Base-by-base conservation (phyloP, 2,888 invertebrate species). In the Oscheius onirici region DNA sequence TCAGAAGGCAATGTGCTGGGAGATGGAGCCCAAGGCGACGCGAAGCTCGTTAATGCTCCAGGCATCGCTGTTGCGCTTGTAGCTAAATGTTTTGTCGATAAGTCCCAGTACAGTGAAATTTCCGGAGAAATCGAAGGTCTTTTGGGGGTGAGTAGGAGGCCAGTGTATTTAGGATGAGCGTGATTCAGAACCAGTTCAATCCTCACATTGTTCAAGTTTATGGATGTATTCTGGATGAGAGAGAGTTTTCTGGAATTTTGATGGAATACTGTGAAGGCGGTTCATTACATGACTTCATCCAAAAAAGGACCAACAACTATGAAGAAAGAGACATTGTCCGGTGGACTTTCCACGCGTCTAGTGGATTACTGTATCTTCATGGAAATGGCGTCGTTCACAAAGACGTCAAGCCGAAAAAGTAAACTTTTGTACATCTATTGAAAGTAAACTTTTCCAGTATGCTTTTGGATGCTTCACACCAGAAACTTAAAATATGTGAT, bases 181-280 rank as follows among this genome's bases (percentile, higher is more conserved):
- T 52, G 6, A 17, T 55, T 26, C n/a, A 55, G 55, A 55, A n/a
- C 3, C 55, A 55, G n/a, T 55, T n/a, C 20, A 20, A 55, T 28
- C 55, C 55, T 15, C 55, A 55, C 13, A 26, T 55, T 24, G 55
- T 55, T 13, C 28, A 24, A n/a, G 28, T 55, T 55, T 55, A 58
- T 58, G 58, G 58, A 26, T 58, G 34, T n/a, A 58, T 58, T n/a
- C 20, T 58, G 3, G 5, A 58, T n/a, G 40, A 58, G 17, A 17
- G 40, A 13, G 17, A 41, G n/a, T 11, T 34, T 41, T 34, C 13
- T 10, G 55, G 55, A 28, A 24, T 55, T 55, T 8, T 55, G 2
- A 55, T 55, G 55, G 55, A 55, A 55, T 55, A 26, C 28, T 55
- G 55, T 3, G 28, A 55, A 26, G 55, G 55, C 8, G 55, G 55